Evolutionary conservation across 2,797 vertebrate genomes (phyloP), one percentile per base, ranked within the genome.

Genomic region (Sardinella longiceps): DNA sequence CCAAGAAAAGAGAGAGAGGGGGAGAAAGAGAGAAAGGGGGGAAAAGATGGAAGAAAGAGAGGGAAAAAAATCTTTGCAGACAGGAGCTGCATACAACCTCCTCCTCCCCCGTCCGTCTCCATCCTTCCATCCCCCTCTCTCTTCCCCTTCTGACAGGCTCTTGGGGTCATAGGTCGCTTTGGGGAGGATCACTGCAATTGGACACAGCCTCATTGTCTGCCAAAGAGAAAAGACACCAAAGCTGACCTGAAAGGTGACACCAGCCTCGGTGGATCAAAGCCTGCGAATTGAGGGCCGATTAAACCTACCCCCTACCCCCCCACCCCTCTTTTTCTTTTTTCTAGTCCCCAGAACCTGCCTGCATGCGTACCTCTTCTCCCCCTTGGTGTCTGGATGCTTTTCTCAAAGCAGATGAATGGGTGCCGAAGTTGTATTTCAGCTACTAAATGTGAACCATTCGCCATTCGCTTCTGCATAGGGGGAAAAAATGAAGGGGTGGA

Each of bases 131-230:
- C 91, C 90, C 91, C 91, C 91, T 93, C 93, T 93, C 91, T 91
- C 87, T 91, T 88, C 90, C 88, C 92, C 87, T 86, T 45, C 91
- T 91, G 90, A 81, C 89, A 89, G 90, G 90, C 91, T 88, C 89
- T 89, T 87, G 83, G 90, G 93, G 93, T 94, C 92, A 92, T 81
- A 90, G 94, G 92, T 94, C 90, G 89, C 83, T 43, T 84, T 87
- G 82, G 82, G 91, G 92, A 93, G 91, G 92, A 94, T 93, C 90
- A 89, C 80, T 89, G 88, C 93, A 93, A 95, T 94, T 95, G 92
- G 93, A 93, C 91, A 91, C 93, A 94, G 94, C 90, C 91, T 89
- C 88, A 88, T 87, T 90, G 90, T 93, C 92, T 94, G 89, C 91
- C 90, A 93, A 88, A 87, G 77, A 82, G 90, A 87, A 80, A 86